Base-by-base conservation (phyloP, 2,113 vertebrate genomes). In the Thalassoma bifasciatum region DNA sequence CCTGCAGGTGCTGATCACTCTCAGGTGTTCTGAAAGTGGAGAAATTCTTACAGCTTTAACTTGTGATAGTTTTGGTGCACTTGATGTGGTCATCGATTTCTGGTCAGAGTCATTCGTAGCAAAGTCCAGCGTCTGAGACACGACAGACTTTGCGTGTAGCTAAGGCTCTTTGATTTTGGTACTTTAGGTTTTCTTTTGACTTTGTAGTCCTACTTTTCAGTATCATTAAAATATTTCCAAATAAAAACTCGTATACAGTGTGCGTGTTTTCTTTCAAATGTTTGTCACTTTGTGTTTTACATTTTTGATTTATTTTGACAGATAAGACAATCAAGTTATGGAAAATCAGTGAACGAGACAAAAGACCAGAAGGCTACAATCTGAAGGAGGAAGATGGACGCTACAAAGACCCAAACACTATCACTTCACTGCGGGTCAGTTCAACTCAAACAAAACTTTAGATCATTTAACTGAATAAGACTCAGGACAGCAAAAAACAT, bases 291-390 rank as follows among this genome's bases (percentile, higher is more conserved):
- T 44, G 30, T 21, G 21, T 10, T 51, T 58, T 8, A 17, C 44
- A 9, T 17, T 5, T 7, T n/a, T 3, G 59, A 44, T 24, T 44
- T 44, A n/a, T 5, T 49, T 17, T 78, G 64, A 59, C 87, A 99
- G 98, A 99, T 95, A 99, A 99, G 94, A 99, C 97, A 79, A 99
- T 98, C 93, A 99, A 99, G 77, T 90, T 99, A 92, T 99, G 98
- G 98, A 99, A 99, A 95, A 99, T 99, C 91, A 99, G 97, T 86
- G 97, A 99, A 94, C 95, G 98, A 76, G 97, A 99, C 93, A 98
- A 96, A 92, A 96, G 96, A 94, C 97, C 97, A 9, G 98, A 99
- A 67, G 97, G 97, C 38, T 99, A 99, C 91, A 99, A 99, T 79
- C 95, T 99, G 49, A 95, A 95, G 74, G 93, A 95, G 72, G 93